phyloP scores from a whole-genome alignment of 2,797 vertebrate genomes.

The Labeo calbasu region DNA sequence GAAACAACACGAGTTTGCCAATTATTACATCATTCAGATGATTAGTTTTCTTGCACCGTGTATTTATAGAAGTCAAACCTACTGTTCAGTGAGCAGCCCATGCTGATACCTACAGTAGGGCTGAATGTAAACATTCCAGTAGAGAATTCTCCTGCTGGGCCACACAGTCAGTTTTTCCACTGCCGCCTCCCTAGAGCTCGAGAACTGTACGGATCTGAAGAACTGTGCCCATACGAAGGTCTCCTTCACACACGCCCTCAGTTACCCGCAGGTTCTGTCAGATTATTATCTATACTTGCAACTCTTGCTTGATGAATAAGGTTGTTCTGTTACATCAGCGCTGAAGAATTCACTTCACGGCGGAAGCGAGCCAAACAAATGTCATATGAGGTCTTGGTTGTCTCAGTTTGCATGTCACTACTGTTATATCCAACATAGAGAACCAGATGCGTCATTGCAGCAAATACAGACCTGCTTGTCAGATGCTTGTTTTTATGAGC shows the following conservation, averaged over 20 bases:
- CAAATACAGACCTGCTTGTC: background rate
- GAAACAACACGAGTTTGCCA: background rate
- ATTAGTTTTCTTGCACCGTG: background rate
- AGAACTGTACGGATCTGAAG: constrained; percentile 4
- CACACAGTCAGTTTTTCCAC: constrained; percentile 41
- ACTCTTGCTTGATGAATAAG: background rate
- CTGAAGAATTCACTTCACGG: background rate
- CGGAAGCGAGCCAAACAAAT: background rate
- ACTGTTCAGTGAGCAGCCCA: background rate
- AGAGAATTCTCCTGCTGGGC: constrained; percentile 1
- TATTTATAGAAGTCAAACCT: constrained; percentile 21
- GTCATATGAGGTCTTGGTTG: constrained; percentile 9
- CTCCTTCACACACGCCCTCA: background rate
- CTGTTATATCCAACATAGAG: constrained; percentile 29
- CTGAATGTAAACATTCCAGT: constrained; percentile 40
- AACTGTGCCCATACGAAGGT: background rate
- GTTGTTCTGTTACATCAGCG: constrained; percentile 6
- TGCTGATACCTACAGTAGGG: background rate
- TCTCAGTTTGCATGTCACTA: constrained; percentile 5
- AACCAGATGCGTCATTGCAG: constrained; percentile 32
- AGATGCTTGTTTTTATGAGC: background rate
- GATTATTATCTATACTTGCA: background rate
- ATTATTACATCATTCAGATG: background rate
- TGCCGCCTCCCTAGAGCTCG: constrained; percentile 9
- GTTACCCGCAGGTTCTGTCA: background rate